Evolutionary conservation across 2,113 vertebrate genomes (phyloP), one percentile per base, ranked within the genome.

Genomic region (Raphicerus campestris): DNA sequence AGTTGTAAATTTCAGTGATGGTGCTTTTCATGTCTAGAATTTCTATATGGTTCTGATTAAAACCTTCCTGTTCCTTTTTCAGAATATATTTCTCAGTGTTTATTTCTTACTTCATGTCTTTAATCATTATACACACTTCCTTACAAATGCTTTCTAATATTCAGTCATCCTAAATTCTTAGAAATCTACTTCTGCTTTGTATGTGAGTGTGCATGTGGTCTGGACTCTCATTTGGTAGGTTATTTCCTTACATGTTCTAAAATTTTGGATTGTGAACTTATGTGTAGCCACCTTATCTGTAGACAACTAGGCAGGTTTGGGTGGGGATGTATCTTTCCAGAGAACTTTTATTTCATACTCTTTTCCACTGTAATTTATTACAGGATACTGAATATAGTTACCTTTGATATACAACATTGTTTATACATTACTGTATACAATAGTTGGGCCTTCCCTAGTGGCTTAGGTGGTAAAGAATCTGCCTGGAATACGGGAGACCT

Each of bases 401-500:
- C 24, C 13, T 77, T 45, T 77, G 73, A 15, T 77, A 77, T 77
- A 45, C 13, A 77, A 45, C 15, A 11, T 45, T 45, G 24, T 77
- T 45, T 45, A 77, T 15, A 26, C 39, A 45, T 16, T 45, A n/a
- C 3, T 77, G 24, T 28, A 45, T 77, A 77, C 39, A 45, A 26
- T 28, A 45, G 39, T 77, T 77, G 39, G n/a, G 66, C 5, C 66
- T 73, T 73, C n/a, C 66, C 66, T 73, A 35, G 66, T 73, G 66
- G n/a, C 66, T 73, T 73, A 73, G n/a, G 35, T 73, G 66, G 66
- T 13, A 73, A 73, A 73, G 66, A 73, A 70, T 11, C 66, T 73
- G 10, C 66, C 66, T 24, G n/a, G 66, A 39, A 39, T 39, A 39
- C 0, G 2, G 19, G n/a, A 73, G n/a, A 73, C 1, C 66, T 0